phyloP scores from a whole-genome alignment of 2,113 vertebrate species.

The Coturnix japonica region DNA sequence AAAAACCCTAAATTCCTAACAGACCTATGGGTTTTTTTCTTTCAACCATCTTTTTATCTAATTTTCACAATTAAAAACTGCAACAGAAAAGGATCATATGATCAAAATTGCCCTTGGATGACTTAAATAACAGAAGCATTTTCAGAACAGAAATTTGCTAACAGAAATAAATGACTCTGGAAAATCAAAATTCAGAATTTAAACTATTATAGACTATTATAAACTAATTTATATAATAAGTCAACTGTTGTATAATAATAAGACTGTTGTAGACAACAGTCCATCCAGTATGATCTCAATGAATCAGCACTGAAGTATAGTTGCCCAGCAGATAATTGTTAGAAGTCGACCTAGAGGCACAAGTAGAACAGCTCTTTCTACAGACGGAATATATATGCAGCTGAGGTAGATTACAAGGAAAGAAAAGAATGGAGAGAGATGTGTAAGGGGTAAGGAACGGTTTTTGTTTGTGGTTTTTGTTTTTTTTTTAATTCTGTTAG shows the following conservation, averaged over 20 bases:
- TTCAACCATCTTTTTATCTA: not conserved
- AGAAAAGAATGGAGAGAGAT: not conserved
- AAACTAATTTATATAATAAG: no score
- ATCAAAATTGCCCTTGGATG: not conserved
- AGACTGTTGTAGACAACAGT: not conserved
- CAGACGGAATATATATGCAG: not conserved
- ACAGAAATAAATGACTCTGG: not conserved
- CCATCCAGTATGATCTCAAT: not conserved
- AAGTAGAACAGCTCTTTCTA: not conserved
- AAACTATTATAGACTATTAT: not conserved
- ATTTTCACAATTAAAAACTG: not conserved
- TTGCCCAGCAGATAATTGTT: not conserved
- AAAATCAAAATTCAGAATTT: not conserved
- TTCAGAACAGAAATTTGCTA: not conserved
- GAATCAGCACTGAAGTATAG: not conserved
- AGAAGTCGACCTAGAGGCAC: not conserved
- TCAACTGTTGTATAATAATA: no score
- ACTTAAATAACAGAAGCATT: not conserved
- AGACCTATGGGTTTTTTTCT: not conserved
- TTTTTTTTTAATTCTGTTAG: not conserved
- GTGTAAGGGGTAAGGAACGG: not conserved
- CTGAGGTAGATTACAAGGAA: not conserved
- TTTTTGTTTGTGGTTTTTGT: no score
- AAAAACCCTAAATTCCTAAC: not conserved
- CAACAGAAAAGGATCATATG: not conserved